Base-by-base conservation (phyloP, 2,888 invertebrate species). In the Unio delphinus region DNA sequence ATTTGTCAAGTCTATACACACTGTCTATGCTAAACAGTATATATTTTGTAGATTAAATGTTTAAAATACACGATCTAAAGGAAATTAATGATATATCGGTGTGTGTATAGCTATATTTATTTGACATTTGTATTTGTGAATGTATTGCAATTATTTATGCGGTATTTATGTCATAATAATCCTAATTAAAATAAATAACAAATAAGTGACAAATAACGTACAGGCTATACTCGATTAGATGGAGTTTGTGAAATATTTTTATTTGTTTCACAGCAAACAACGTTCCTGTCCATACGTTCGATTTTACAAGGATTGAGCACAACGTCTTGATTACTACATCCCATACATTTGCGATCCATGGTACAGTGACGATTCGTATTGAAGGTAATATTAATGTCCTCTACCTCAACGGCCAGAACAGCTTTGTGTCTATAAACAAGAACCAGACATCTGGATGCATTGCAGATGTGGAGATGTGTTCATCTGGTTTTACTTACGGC, bases 401-500 rank as follows among this genome's bases (percentile, higher is more conserved):
- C 1, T 55, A 65, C 8, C 67, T 81, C 8, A 73, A 60, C 15
- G 80, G 78, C 23, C 65, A 64, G 4, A 69, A 74, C 58, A 78
- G 78, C 55, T 78, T 68, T 61, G 67, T 80, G 1, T 61, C 64
- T 18, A 65, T 81, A 15, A 68, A 75, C 28, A 64, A 73, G 26
- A 54, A 67, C 8, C 73, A 69, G 6, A 62, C 72, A 20, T 67
- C 65, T 17, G 67, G 74, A 7, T 81, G 81, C 64, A 55, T 80
- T 3, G 67, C 62, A 26, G 68, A 81, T 61, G 69, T 81, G 0
- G 72, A 78, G 57, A 61, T 28, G 0, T 82, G 81, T 65, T 64
- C 65, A 5, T 67, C 70, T 17, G 81, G 81, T 0, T 82, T 79
- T 30, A 80, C 81, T 0, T 67, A 80, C 7, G 65, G 64, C 6